These are phyloP conservation scores for Ciconia stormi DNA, from an alignment of 2,113 vertebrate genomes.

Conservation along the genomic window DNA sequence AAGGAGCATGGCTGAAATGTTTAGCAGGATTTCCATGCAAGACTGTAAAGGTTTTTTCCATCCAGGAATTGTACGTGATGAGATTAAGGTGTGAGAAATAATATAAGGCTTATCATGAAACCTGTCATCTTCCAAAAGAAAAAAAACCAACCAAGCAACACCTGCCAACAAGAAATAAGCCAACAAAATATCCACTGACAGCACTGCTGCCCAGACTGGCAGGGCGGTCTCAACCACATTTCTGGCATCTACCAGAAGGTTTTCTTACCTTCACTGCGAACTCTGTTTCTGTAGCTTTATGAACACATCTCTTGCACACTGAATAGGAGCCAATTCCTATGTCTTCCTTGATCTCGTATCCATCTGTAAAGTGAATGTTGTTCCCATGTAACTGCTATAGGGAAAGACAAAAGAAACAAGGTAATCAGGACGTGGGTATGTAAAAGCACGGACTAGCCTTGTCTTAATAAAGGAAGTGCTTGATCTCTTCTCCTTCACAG, in stretches of 20 bases:
- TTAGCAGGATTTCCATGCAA: not conserved
- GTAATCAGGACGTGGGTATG: not conserved
- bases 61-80: not conserved
- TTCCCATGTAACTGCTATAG: conserved; percentile 88
- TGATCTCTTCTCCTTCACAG: not conserved
- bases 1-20: not conserved
- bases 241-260: not conserved
- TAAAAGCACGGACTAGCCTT: not conserved
- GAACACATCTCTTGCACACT: conserved; percentile 87
- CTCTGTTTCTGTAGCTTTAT: conserved; percentile 89
- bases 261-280: conserved; percentile 91
- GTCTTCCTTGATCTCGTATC: conserved; percentile 93
- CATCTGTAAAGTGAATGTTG: conserved; percentile 87
- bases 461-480: not conserved
- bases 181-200: not conserved
- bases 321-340: conserved; percentile 85
- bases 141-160: not conserved
- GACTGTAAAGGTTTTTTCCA: not conserved
- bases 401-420: not conserved
- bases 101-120: not conserved
- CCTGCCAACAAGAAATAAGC: not conserved
- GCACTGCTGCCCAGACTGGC: not conserved
- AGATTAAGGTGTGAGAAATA: not conserved
- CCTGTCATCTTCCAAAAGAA: not conserved
- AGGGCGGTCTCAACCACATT: not conserved